Conservation (phyloP, 1,140 invertebrate genomes). For the Lutraria rhynchaena region DNA sequence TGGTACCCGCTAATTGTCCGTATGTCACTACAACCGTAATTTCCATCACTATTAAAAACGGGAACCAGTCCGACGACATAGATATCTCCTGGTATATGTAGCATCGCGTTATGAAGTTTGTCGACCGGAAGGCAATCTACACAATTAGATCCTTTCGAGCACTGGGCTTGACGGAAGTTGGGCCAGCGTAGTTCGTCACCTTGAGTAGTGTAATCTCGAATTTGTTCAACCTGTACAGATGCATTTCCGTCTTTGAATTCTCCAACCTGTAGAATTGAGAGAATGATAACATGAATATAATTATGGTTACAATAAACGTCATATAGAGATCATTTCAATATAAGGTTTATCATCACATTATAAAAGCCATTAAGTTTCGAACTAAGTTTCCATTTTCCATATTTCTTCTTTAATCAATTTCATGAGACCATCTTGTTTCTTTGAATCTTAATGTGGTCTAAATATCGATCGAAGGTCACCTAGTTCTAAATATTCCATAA, state of each 20-base stretch:
- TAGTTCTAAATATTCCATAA: no score
- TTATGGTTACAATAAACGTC: no score
- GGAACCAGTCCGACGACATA: slow-evolving; percentile 47
- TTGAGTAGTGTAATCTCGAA: slow-evolving; percentile 2
- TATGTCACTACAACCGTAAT: not conserved
- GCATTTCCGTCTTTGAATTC: not conserved
- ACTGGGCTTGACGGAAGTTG: slow-evolving; percentile 35
- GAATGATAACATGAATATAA: no score
- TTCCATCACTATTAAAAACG: not conserved
- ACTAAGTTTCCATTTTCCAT: no score
- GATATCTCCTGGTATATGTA: slow-evolving; percentile 37
- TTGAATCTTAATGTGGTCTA: no score
- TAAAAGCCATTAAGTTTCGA: no score
- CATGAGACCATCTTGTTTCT: no score
- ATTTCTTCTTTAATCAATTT: no score
- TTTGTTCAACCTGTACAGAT: not conserved
- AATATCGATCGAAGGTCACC: no score
- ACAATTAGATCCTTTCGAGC: slow-evolving; percentile 24
- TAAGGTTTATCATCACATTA: no score
- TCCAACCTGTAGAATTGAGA: slow-evolving; percentile 17
- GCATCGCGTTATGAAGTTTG: not conserved
- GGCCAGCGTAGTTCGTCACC: slow-evolving; percentile 13
- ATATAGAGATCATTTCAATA: no score
- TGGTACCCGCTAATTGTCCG: not conserved
- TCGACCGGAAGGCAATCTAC: not conserved